A percentile compares a stretch with the other conserved stretches of the same genome.
Evolutionary conservation across 2,113 vertebrate species (phyloP).

Genomic region (Leptobrachium leishanense): DNA sequence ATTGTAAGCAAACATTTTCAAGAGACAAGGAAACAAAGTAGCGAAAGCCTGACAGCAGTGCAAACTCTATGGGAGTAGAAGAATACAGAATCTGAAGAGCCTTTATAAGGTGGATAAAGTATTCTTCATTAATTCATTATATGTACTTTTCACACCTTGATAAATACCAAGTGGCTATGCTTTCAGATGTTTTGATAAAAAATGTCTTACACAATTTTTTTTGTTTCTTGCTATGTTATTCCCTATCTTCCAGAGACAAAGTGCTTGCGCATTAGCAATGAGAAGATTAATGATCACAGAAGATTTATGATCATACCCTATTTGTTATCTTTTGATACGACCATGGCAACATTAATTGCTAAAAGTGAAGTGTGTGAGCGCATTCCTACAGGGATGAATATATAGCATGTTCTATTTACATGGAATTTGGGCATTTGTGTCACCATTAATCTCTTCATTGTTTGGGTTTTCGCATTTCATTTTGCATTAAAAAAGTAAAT

Average conservation of each 20-base stretch:
- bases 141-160: constrained; percentile 40
- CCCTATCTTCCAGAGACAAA: constrained; percentile 29
- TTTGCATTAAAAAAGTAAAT: too few relatives aligned
- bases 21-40: too few relatives aligned
- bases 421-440: not conserved
- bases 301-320: constrained; percentile 47
- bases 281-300: constrained; percentile 49
- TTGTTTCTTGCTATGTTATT: constrained; percentile 32
- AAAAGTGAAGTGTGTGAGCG: constrained; percentile 22
- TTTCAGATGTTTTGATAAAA: constrained; percentile 45
- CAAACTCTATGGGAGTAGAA: too few relatives aligned
- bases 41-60: too few relatives aligned
- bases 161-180: constrained; percentile 44
- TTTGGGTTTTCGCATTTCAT: too few relatives aligned
- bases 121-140: constrained; percentile 21
- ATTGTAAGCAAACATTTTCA: too few relatives aligned
- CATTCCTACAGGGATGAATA: constrained; percentile 11
- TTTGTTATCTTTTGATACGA: constrained; percentile 48
- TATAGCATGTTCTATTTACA: constrained; percentile 9
- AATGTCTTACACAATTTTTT: constrained; percentile 35
- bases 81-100: too few relatives aligned
- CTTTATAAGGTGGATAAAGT: not conserved
- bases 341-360: constrained; percentile 47
- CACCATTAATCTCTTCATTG: too few relatives aligned
- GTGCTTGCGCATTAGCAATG: constrained; percentile 44